Base-by-base conservation (phyloP, 1,140 invertebrate genomes). In the Diorhabda elongata region DNA sequence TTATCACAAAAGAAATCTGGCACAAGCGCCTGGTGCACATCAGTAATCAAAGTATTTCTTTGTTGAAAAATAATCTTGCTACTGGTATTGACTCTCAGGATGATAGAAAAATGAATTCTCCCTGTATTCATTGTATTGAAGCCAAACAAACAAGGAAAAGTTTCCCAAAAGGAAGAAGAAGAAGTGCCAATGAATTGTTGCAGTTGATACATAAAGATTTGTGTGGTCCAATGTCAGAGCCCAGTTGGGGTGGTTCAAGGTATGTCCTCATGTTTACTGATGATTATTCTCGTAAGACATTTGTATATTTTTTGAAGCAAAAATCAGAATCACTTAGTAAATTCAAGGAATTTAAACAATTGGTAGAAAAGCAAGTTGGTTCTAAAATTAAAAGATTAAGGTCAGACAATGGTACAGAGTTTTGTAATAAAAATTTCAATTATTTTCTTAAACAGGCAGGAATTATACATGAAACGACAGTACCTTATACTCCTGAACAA, bases 61-160 rank as follows among this genome's bases (percentile, higher is more conserved):
- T 60, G n/a, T 73, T 74, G 73, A 67, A 47, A 61, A 64, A 71
- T 67, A 42, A 41, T 60, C 7, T 42, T 60, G 58, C 42, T 60
- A 42, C 26, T 41, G 58, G 58, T 41, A n/a, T 60, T 26, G 7
- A 60, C 7, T 26, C 42, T 47, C 42, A 62, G 60, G 58, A 59
- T 4, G 72, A 52, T 41, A 66, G 4, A 57, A 44, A n/a, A 71
- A 57, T 44, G 60, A 26, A 64, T 41, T 7, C 58, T 42, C 72
- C 68, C 26, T 79, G 78, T 67, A 61, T 65, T 58, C 60, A 73
- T 5, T 81, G 80, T 67, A 75, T 71, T 64, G 71, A 81, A 68
- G 77, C 74, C 26, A 81, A 80, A 61, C 75, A 77, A 60, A 44
- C 71, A 5, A 64, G 76, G 61, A 66, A 76, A 59, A 73, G 77